A percentile compares a stretch with the other conserved stretches of the same genome.
Evolutionary conservation across 2,113 vertebrate genomes (phyloP).

Genomic region (Pituophis catenifer): DNA sequence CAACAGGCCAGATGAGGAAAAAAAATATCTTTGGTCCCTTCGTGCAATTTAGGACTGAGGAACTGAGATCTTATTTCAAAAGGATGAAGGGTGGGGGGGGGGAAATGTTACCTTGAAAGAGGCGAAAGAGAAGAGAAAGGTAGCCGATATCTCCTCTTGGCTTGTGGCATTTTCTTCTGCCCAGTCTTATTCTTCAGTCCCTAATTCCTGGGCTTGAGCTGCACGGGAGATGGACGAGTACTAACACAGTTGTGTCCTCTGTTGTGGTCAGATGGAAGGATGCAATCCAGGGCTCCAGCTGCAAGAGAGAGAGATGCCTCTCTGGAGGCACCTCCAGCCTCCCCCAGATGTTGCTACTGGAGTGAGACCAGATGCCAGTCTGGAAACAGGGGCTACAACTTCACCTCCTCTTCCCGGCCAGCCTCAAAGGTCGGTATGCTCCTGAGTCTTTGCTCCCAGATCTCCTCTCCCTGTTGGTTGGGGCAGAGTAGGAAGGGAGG

Average conservation of each 20-base stretch:
- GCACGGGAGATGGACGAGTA: background rate
- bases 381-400: background rate
- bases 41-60: background rate
- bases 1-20: background rate
- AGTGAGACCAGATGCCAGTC: background rate
- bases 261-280: background rate
- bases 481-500: background rate
- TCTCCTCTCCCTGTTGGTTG: background rate
- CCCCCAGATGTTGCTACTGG: background rate
- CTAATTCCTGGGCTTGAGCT: background rate
- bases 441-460: background rate
- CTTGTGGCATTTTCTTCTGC: background rate
- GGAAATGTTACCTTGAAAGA: background rate
- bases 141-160: background rate
- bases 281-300: background rate
- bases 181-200: background rate
- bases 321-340: background rate
- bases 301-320: background rate
- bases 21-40: background rate
- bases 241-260: rapidly evolving
- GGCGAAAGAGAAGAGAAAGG: background rate
- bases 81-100: background rate
- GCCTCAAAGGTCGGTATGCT: background rate
- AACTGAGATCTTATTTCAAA: background rate
- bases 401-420: background rate